Evolutionary conservation across 2,888 invertebrate genomes (phyloP).

Genomic region (Ceriagrion tenellum): DNA sequence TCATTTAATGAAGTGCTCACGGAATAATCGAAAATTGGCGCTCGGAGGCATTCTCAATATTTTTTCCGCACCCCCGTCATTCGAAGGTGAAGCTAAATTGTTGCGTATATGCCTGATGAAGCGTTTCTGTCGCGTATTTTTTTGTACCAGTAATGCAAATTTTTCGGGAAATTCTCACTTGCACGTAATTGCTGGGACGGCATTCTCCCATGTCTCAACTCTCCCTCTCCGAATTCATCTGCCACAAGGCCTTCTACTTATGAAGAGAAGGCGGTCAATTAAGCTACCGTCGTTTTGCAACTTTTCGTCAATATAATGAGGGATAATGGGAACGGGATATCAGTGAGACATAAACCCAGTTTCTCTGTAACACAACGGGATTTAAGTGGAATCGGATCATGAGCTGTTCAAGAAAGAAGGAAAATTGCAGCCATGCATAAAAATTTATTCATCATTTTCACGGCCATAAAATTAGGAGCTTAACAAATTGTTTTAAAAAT

Average conservation of each 20-base stretch:
- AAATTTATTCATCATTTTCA: too few relatives aligned
- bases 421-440: too few relatives aligned
- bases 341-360: not conserved
- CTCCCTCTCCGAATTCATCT: not conserved
- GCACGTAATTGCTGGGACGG: not conserved
- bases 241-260: not conserved
- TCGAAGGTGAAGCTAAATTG: not conserved
- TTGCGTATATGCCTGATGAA: not conserved
- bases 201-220: not conserved
- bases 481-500: too few relatives aligned
- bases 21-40: not conserved
- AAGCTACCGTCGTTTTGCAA: not conserved
- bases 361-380: not conserved
- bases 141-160: not conserved
- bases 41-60: not conserved
- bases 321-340: not conserved
- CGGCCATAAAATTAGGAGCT: too few relatives aligned
- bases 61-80: not conserved
- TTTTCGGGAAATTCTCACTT: slow-evolving; percentile 31
- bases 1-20: slow-evolving; percentile 5
- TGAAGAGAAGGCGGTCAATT: not conserved
- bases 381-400: not conserved
- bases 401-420: too few relatives aligned
- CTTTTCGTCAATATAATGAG: not conserved
- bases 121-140: not conserved